Conservation (phyloP, 2,113 vertebrate species). For the Oriolus oriolus region DNA sequence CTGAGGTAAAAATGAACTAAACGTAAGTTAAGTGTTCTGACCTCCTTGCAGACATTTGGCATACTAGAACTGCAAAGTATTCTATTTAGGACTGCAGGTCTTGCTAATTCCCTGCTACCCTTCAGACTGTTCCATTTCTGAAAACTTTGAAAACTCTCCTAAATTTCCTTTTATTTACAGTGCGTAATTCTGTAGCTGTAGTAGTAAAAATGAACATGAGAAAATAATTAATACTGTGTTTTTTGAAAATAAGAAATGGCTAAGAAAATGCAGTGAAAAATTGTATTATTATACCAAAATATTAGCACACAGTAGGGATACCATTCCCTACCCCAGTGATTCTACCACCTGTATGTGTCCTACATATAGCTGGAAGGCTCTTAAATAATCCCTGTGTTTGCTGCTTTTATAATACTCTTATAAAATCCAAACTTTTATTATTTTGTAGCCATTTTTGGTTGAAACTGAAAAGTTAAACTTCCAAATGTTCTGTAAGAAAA, state of each 20-base stretch:
- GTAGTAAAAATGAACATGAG: neutral
- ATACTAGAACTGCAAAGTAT: neutral
- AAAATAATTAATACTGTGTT: neutral
- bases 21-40: neutral
- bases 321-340: neutral
- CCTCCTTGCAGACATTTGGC: neutral
- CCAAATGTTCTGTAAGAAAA: neutral
- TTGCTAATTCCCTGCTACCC: neutral
- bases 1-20: neutral
- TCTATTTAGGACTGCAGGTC: neutral
- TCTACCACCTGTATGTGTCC: neutral
- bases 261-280: neutral
- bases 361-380: neutral
- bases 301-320: neutral
- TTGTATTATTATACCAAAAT: neutral
- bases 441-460: neutral
- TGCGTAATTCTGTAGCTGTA: neutral
- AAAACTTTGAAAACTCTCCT: neutral
- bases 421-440: neutral
- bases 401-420: neutral
- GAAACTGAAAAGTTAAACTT: neutral
- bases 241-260: neutral
- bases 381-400: neutral
- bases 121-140: neutral
- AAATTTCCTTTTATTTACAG: neutral